Percentiles rank a stretch among this genome's conserved stretches.
These are phyloP conservation scores for Phrynocephalus forsythii DNA, from an alignment of 2,797 vertebrate genomes.

Conservation along the genomic window DNA sequence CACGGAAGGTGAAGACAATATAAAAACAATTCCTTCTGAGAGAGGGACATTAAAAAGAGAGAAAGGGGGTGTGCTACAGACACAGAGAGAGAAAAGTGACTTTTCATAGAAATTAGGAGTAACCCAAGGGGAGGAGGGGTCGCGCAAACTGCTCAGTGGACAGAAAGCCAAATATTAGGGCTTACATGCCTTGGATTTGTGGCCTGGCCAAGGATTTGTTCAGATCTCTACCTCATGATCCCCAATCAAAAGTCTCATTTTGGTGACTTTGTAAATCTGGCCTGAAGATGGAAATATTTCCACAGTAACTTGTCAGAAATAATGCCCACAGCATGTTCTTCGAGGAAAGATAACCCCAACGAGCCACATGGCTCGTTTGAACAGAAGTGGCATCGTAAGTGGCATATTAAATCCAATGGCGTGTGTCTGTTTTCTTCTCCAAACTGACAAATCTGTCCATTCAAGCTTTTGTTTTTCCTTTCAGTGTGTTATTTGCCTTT, in stretches of 20 bases:
- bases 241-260: background rate
- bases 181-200: background rate
- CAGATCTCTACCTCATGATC: background rate
- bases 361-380: constrained; percentile 48
- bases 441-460: constrained; percentile 54
- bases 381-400: constrained; percentile 1
- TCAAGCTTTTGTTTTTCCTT: constrained; percentile 32
- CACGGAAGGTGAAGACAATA: background rate
- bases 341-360: constrained; percentile 23
- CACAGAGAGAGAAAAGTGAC: background rate
- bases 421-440: constrained; percentile 17
- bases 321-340: constrained; percentile 31
- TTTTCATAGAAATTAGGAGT: background rate
- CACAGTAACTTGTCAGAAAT: constrained; percentile 48
- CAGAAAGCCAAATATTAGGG: background rate
- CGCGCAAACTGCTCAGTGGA: background rate
- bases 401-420: background rate
- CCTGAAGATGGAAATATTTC: constrained; percentile 54
- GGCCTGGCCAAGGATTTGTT: background rate
- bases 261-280: constrained; percentile 15
- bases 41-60: background rate
- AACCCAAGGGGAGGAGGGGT: background rate
- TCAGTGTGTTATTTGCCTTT: constrained; percentile 42
- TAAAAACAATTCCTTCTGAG: background rate
- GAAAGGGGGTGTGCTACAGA: background rate